Base-by-base conservation (phyloP, 2,888 invertebrate genomes). In the Nephrocerus scutellatus region DNA sequence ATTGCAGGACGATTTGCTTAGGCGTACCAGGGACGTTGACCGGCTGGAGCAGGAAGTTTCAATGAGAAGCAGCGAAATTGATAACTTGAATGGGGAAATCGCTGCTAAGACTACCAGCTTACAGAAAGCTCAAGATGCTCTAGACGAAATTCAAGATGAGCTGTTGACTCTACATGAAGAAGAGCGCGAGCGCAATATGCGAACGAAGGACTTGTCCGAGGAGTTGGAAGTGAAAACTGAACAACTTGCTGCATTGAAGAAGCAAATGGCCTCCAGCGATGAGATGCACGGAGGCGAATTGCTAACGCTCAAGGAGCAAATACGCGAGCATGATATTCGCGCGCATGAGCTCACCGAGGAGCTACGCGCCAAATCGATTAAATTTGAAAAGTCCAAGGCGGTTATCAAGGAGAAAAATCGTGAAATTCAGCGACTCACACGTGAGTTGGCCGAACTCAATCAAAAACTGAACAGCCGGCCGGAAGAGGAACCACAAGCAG, bases 331-430 rank as follows among this genome's bases (percentile, higher is more conserved):
- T 39, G 64, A 71, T 57, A 66, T 69, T 46, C 42, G 42, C 9
- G 25, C 50, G 10, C 43, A 70, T 44, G 72, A 72, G 30, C 54
- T 76, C 39, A 70, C 72, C 43, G 59, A 61, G 4, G 70, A 73
- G 46, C 65, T 72, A 43, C 70, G 75, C 37, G 70, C 71, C 15
- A 72, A 73, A 41, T 62, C 68, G 7, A 67, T 74, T 24, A 74
- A 76, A 53, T 67, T 74, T 53, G 67, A 74, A 51, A 63, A 73
- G 55, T 64, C 74, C 39, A 65, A 68, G 60, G 53, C 69, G 29
- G 65, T 76, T 51, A 68, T 74, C 33, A 72, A 75, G 60, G 72
- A 73, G 47, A 68, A 74, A 34, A 72, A 76, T 62, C 70, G 74
- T 62, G 72, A 75, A 69, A 73, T 74, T 44, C 72, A 74, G 34